Base-by-base conservation (phyloP, 2,888 invertebrate species). In the Ditylenchus weischeri region DNA sequence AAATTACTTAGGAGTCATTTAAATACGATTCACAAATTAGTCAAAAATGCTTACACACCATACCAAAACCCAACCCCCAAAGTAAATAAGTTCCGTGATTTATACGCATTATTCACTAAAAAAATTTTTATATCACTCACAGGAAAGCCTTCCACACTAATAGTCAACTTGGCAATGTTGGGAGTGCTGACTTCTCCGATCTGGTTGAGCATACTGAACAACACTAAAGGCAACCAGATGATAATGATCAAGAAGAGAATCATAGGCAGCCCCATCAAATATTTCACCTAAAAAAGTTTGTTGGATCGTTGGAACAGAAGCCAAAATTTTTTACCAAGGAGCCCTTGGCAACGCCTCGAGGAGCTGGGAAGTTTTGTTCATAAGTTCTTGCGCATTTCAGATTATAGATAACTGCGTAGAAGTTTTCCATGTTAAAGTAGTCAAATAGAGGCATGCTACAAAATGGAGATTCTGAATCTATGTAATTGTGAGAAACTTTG, bases 361-460 rank as follows among this genome's bases (percentile, higher is more conserved):
- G 90, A 73, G 92, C 92, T 0, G 96, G 96, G 83, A 91, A 94
- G 83, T 92, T 91, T 87, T 74, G 75, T 73, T 86, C 86, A 62
- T 84, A 81, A 61, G 81, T 80, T 58, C 86, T 75, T 71, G 81
- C 84, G 73, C 86, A 86, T 71, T 94, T 95, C n/a, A 93, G 86
- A 77, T 91, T 88, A 84, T 91, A 98, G 70, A 96, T 91, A 83
- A 91, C 92, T 3, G 94, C 91, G 84, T 94, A 98, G 78, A 98
- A 94, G 84, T 98, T 96, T 85, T 99, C 98, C 93, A 99, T 93
- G 86, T 95, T 95, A 72, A 98, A 89, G 95, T 96, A 98, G 84
- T 95, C 94, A 85, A 93, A 91, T 36, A 98, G 88, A 0, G 93
- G 91, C 91, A 99, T 93, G 10, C 54, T 54, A 11, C 10, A 54